phyloP scores from a whole-genome alignment of 2,797 vertebrate genomes.

The Argentina silus region DNA sequence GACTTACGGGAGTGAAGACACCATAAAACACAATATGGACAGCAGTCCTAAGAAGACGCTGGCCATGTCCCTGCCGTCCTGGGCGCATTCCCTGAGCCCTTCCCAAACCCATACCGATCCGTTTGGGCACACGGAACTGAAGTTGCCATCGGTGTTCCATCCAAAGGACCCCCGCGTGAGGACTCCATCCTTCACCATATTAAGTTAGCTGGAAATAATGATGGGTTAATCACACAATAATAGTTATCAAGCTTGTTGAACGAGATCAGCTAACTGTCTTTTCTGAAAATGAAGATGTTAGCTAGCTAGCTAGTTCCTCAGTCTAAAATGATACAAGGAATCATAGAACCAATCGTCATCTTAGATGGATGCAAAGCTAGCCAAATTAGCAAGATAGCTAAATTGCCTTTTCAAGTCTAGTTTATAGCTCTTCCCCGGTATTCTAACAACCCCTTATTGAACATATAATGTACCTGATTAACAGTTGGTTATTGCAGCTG shows the following conservation, averaged over 20 bases:
- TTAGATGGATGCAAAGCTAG: no score
- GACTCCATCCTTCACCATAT: slow-evolving; percentile 53
- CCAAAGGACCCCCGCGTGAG: slow-evolving; percentile 31
- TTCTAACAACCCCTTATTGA: neutral
- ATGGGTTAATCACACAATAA: no score
- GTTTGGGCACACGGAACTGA: slow-evolving; percentile 84
- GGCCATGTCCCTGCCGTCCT: slow-evolving; percentile 84
- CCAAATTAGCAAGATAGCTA: no score
- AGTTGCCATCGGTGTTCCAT: slow-evolving; percentile 63
- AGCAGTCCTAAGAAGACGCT: slow-evolving; percentile 87
- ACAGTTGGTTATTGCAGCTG: neutral
- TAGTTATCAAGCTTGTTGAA: no score
- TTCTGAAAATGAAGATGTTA: no score
- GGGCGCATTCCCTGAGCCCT: slow-evolving; percentile 84
- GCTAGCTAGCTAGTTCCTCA: no score
- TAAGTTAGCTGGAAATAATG: slow-evolving; percentile 35
- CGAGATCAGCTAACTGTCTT: no score
- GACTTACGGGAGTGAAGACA: slow-evolving; percentile 90
- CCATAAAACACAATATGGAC: slow-evolving; percentile 90
- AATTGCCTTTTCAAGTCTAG: no score
- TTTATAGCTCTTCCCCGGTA: no score
- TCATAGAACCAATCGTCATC: no score
- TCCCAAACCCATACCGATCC: slow-evolving; percentile 88
- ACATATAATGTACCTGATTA: slow-evolving; percentile 33
- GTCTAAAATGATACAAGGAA: no score